These are phyloP conservation scores for Drosophila hamatofila DNA, from an alignment of 2,888 invertebrate species.

Conservation along the genomic window DNA sequence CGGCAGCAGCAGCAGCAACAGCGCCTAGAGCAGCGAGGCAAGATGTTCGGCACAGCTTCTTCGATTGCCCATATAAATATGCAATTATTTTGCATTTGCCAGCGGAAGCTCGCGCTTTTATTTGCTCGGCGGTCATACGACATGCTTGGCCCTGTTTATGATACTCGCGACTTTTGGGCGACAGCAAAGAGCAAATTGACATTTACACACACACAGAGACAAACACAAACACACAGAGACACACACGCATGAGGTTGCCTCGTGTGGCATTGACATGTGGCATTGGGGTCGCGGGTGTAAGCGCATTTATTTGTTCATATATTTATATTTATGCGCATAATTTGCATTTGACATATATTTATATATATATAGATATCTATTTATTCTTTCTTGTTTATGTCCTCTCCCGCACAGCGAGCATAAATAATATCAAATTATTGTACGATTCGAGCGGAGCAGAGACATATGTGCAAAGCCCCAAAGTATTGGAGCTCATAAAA, in stretches of 20 bases:
- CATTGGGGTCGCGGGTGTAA: slow-evolving; percentile 4
- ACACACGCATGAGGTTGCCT: slow-evolving; percentile 29
- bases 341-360: slow-evolving; percentile 74
- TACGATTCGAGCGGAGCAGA: slow-evolving; percentile 2
- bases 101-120: slow-evolving; percentile 43
- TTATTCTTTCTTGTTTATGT: slow-evolving; percentile 68
- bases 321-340: slow-evolving; percentile 71
- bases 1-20: slow-evolving; percentile 8
- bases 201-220: slow-evolving; percentile 38
- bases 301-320: slow-evolving; percentile 69
- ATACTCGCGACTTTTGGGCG: slow-evolving; percentile 70
- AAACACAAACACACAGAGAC: background rate
- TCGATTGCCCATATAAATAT: slow-evolving; percentile 66
- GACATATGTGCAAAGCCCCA: slow-evolving; percentile 4
- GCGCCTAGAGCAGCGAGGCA: background rate
- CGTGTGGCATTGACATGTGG: slow-evolving; percentile 26
- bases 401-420: slow-evolving; percentile 24
- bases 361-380: slow-evolving; percentile 5
- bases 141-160: slow-evolving; percentile 72
- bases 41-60: slow-evolving; percentile 15
- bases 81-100: slow-evolving; percentile 79
- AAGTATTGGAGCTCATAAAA: slow-evolving; percentile 9
- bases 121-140: slow-evolving; percentile 61
- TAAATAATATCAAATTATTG: slow-evolving; percentile 47
- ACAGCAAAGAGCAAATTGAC: slow-evolving; percentile 71